phyloP scores from a whole-genome alignment of 2,888 invertebrate genomes.

The Linnaemya vulpina region DNA sequence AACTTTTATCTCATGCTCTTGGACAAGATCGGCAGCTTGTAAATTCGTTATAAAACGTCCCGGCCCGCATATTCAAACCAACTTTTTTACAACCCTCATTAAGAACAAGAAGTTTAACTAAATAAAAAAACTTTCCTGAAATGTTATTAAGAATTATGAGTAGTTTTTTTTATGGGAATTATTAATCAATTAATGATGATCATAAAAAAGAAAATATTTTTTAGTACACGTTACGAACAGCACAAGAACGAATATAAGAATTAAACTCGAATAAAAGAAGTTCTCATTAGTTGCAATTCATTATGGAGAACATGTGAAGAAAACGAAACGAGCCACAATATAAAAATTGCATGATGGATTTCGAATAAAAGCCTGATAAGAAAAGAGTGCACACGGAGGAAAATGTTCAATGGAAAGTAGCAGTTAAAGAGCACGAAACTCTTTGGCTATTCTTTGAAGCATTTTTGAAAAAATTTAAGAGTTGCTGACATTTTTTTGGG shows the following conservation, averaged over 20 bases:
- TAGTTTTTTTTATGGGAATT: conserved; percentile 53
- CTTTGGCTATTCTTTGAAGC: too few relatives aligned
- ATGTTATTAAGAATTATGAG: conserved; percentile 10
- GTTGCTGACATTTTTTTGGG: background rate
- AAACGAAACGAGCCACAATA: conserved; percentile 37
- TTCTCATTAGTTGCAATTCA: conserved; percentile 56
- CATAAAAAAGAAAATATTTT: conserved; percentile 31
- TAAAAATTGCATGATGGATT: conserved; percentile 66
- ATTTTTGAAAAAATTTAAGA: too few relatives aligned
- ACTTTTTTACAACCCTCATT: conserved; percentile 30
- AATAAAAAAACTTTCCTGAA: conserved; percentile 39
- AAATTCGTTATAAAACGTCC: conserved; percentile 19
- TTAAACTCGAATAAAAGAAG: conserved; percentile 21
- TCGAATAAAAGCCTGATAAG: conserved; percentile 37
- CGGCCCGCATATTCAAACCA: conserved; percentile 46
- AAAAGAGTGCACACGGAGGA: conserved; percentile 3
- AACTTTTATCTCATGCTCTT: conserved; percentile 20
- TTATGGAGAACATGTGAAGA: conserved; percentile 24
- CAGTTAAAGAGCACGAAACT: too few relatives aligned
- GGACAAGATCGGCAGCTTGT: conserved; percentile 1
- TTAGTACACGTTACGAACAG: conserved; percentile 19
- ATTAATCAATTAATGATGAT: conserved; percentile 64
- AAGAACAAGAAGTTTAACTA: conserved; percentile 43
- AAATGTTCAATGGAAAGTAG: background rate
- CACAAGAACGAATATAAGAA: background rate